phyloP scores from a whole-genome alignment of 2,113 vertebrate genomes.

The Notarius quadriscutis region DNA sequence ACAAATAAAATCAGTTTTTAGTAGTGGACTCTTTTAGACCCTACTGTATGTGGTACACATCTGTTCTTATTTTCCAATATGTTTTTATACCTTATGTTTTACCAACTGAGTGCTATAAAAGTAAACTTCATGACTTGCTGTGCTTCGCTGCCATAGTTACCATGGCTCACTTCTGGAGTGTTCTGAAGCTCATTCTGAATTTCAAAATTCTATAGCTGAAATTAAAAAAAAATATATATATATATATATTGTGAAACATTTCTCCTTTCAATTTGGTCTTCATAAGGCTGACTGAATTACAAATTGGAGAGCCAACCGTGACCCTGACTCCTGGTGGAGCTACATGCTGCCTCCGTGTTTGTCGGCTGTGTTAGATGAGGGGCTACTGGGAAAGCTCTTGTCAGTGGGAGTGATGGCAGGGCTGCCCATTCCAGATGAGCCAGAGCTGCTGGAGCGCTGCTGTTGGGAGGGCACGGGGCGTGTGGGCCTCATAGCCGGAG shows the following conservation, averaged over 20 bases:
- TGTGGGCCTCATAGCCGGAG: constrained; percentile 81
- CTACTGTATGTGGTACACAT: constrained; percentile 6
- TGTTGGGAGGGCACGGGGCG: constrained; percentile 79
- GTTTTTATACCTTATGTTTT: constrained; percentile 22
- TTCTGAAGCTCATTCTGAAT: constrained; percentile 26
- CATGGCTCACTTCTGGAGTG: constrained; percentile 42
- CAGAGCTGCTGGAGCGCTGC: constrained; percentile 94
- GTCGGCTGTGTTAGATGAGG: constrained; percentile 66
- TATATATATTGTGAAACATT: not conserved
- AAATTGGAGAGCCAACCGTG: not conserved
- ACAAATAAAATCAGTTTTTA: not conserved
- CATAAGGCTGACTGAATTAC: not conserved
- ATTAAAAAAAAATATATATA: not conserved
- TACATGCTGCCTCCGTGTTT: constrained; percentile 91
- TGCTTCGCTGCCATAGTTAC: constrained; percentile 57
- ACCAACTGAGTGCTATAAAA: constrained; percentile 54
- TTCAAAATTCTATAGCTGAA: not conserved
- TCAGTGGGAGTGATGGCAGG: constrained; percentile 93
- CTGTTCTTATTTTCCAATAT: constrained; percentile 4
- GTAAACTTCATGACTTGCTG: constrained; percentile 45
- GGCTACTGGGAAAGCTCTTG: constrained; percentile 86
- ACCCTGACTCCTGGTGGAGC: constrained; percentile 6
- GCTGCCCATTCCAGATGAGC: constrained; percentile 92
- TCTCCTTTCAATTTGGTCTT: constrained; percentile 8
- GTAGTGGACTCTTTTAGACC: constrained; percentile 6